Conservation (phyloP, 2,113 vertebrate species). For the Mola mola region DNA sequence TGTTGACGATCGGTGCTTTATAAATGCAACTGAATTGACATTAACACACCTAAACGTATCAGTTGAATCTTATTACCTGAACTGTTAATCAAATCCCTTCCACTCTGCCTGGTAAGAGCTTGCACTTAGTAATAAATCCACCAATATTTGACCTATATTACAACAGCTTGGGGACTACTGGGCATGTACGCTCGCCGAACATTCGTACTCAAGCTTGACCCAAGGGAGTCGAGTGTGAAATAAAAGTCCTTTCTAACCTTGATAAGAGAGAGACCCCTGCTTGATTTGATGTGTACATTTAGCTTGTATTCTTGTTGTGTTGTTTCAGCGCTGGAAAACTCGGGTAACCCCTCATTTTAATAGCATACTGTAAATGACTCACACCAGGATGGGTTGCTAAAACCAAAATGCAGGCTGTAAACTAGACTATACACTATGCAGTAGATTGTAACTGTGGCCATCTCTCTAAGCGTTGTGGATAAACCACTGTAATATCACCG, state of each 20-base stretch:
- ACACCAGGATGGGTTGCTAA: slow-evolving; percentile 54
- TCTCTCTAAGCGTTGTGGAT: slow-evolving; percentile 63
- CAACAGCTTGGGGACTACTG: too few species aligned
- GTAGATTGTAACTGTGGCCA: slow-evolving; percentile 69
- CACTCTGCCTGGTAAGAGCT: slow-evolving; percentile 1
- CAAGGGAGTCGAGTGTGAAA: too few species aligned
- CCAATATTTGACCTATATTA: too few species aligned
- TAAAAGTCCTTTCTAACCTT: too few species aligned
- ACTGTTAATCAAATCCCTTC: not conserved
- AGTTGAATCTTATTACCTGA: not conserved
- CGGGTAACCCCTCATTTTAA: slow-evolving; percentile 56
- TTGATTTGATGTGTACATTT: not conserved
- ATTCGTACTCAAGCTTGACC: too few species aligned
- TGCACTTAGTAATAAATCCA: too few species aligned
- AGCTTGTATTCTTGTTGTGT: not conserved
- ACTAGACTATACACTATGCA: slow-evolving; percentile 63
- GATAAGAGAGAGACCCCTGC: slow-evolving; percentile 2
- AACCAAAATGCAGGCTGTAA: slow-evolving; percentile 60
- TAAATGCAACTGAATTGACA: not conserved
- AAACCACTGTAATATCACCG: slow-evolving; percentile 71
- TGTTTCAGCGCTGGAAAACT: slow-evolving; percentile 51
- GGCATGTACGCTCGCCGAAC: too few species aligned
- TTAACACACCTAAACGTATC: not conserved
- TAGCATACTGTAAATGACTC: slow-evolving; percentile 71
- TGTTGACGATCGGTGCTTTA: too few species aligned